Conservation (phyloP, 2,113 vertebrate species). For the Prietella phreatophila region DNA sequence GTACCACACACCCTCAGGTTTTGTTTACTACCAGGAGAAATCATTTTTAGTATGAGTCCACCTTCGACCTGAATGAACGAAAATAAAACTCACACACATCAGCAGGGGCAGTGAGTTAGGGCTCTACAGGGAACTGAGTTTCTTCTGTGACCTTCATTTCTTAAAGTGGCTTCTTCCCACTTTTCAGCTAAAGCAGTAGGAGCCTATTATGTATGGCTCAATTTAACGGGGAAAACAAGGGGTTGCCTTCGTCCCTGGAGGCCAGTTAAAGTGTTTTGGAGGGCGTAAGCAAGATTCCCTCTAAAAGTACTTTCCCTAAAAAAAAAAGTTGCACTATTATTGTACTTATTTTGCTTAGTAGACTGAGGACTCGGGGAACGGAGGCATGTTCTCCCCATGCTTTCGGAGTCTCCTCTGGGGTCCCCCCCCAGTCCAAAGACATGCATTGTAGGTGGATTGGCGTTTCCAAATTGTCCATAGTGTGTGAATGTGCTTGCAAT, state of each 20-base stretch:
- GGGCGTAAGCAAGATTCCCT: not conserved
- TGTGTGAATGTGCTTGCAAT: too few relatives aligned
- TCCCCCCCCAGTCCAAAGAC: too few relatives aligned
- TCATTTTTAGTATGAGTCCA: not conserved
- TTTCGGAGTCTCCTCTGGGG: too few relatives aligned
- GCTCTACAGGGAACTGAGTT: not conserved
- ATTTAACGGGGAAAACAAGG: not conserved
- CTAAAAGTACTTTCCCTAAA: not conserved
- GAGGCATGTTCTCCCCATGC: too few relatives aligned
- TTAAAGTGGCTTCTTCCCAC: not conserved
- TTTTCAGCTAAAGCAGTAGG: slow-evolving; percentile 19
- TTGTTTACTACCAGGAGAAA: slow-evolving; percentile 14
- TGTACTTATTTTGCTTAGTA: not conserved
- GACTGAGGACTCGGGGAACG: not conserved
- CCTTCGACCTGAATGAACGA: not conserved
- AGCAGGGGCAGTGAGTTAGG: not conserved
- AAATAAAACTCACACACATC: slow-evolving; percentile 8
- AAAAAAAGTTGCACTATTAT: not conserved
- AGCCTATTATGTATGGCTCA: slow-evolving; percentile 23
- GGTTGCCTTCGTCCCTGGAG: too few relatives aligned
- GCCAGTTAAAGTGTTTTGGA: not conserved
- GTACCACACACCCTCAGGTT: not conserved
- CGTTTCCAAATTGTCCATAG: too few relatives aligned
- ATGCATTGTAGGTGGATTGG: too few relatives aligned
- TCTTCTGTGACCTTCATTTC: not conserved